Base-by-base conservation (phyloP, 2,888 invertebrate species). In the Drosophila hawaiiensis region DNA sequence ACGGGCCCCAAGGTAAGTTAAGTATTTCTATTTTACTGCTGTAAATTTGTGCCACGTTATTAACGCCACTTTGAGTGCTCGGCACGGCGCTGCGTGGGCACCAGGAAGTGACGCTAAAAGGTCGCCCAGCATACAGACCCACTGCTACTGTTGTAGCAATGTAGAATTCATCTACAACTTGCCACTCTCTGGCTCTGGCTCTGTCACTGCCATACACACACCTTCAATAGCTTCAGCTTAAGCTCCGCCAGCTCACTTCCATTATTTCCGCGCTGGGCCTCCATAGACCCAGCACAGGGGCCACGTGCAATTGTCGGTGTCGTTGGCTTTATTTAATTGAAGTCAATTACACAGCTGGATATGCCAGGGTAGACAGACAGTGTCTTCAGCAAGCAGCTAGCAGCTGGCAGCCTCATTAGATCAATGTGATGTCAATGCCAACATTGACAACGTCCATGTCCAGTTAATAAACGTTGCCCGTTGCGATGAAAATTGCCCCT, bases 271-370 rank as follows among this genome's bases (percentile, higher is more conserved):
- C 65, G 28, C 50, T 58, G 64, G 49, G 50, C 49, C 66, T 35
- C 22, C n/a, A 14, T 14, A 56, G 72, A 59, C 79, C 66, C 64
- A 61, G 37, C 72, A 87, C 85, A 89, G 82, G 80, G 82, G 73
- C 69, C 75, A 73, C 89, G 86, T 76, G 74, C 82, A 90, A 86
- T 86, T 90, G 89, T 86, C 82, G 82, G 90, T 75, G 69, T 86
- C 85, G 82, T 72, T 83, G 90, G 87, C 79, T 82, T 89, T 84
- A 89, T 91, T 91, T 91, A 92, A 91, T 92, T 92, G 92, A 90
- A 92, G 90, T 89, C 91, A 92, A 91, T 92, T 91, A 86, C 92
- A 80, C 92, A 89, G 84, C 89, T 80, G 87, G 89, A 84, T 71
- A 69, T 88, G 76, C 66, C 77, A 75, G 70, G 14, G 37, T 41